A percentile compares a stretch with the other conserved stretches of the same genome.
Conservation (phyloP, 1,140 invertebrate species). For the Sipha flava region DNA sequence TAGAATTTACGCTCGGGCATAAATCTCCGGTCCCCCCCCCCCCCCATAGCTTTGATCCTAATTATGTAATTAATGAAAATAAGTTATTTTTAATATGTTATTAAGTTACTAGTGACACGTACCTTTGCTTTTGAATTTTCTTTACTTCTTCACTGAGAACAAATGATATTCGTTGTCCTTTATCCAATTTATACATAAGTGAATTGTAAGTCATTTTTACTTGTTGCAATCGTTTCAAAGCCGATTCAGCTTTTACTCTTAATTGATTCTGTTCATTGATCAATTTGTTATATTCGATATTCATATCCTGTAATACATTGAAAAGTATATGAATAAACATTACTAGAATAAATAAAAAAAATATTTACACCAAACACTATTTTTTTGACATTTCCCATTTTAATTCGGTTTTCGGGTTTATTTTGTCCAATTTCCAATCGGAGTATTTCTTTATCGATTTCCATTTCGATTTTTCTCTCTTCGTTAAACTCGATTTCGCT, state of each 20-base stretch:
- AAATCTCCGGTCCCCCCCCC: too few relatives aligned
- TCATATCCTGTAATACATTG: not conserved
- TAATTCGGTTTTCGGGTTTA: not conserved
- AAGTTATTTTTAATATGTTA: too few relatives aligned
- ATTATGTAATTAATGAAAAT: too few relatives aligned
- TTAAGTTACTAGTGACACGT: too few relatives aligned
- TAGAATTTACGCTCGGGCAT: too few relatives aligned
- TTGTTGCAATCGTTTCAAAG: not conserved
- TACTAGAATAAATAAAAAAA: too few relatives aligned
- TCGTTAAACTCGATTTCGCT: not conserved
- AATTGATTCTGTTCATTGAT: not conserved
- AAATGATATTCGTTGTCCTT: not conserved
- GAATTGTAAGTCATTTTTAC: not conserved
- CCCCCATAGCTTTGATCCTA: too few relatives aligned
- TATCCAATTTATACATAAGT: not conserved
- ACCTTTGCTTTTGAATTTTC: not conserved
- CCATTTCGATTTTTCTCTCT: not conserved
- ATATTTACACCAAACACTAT: too few relatives aligned
- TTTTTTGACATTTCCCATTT: too few relatives aligned
- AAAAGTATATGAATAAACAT: not conserved
- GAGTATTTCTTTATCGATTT: not conserved
- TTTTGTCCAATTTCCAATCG: not conserved
- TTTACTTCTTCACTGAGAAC: not conserved
- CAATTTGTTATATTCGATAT: not conserved
- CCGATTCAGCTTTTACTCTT: not conserved